phyloP scores from a whole-genome alignment of 1,140 invertebrate genomes.

The Zaprionus capensis region DNA sequence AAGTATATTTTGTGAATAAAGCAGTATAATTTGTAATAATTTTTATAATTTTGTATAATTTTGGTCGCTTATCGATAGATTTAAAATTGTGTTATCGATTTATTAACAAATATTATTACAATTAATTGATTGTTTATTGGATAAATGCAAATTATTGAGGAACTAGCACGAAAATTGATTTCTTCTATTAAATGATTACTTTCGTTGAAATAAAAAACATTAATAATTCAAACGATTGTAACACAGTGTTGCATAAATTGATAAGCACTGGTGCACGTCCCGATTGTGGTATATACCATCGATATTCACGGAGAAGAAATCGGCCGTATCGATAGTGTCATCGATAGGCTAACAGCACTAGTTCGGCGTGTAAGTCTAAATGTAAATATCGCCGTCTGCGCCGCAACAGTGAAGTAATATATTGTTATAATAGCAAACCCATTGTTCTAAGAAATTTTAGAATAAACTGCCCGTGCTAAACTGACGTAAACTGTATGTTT shows the following conservation, averaged over 20 bases:
- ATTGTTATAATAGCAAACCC: constrained; percentile 3
- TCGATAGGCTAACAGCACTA: constrained; percentile 30
- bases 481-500: not conserved
- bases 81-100: not conserved
- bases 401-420: constrained; percentile 37
- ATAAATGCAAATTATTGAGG: not conserved
- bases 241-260: not conserved
- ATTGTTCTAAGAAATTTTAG: constrained; percentile 18
- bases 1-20: not conserved
- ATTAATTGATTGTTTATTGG: not conserved
- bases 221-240: not conserved
- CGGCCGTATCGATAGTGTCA: constrained; percentile 12
- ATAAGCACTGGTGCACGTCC: not conserved
- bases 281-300: constrained; percentile 5
- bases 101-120: not conserved
- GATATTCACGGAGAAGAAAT: not conserved
- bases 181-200: not conserved
- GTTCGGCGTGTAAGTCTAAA: constrained; percentile 54
- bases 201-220: not conserved
- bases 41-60: too few species aligned
- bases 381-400: constrained; percentile 51
- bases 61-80: not conserved
- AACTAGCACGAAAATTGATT: not conserved
- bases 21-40: not conserved
- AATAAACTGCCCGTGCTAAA: constrained; percentile 14